Base-by-base conservation (phyloP, 1,140 invertebrate species). In the Brevipalpus yothersi region DNA sequence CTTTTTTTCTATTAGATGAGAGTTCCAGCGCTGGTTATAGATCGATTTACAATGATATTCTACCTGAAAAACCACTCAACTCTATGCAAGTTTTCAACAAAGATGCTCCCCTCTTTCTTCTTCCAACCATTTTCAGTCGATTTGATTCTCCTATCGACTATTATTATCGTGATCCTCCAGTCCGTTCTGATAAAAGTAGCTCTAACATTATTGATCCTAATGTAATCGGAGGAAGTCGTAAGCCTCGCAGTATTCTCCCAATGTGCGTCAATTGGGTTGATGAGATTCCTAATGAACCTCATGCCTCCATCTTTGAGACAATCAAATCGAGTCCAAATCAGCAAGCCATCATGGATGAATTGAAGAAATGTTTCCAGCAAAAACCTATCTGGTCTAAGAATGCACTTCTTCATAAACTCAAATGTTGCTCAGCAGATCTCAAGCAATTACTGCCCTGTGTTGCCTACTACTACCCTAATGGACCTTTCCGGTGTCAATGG, bases 311-410 rank as follows among this genome's bases (percentile, higher is more conserved):
- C 7, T 10, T 58, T 19, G 40, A 59, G 8, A 31, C 39, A 4
- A 9, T 47, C 13, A 10, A 41, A 42, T 13, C 12, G 2, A 17
- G 39, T 41, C 10, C n/a, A 17, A 7, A 12, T 9, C 15, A 51
- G 12, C 21, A 55, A 23, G 5, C 55, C 11, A n/a, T 62, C 19
- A 15, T 60, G 2, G 31, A 41, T 12, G 43, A 58, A 41, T 13
- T 63, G 5, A 59, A 55, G 21, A 53, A 63, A 53, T 53, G 13
- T 17, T 90, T 89, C 68, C 76, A 83, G 53, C 76, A 83, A 58
- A 74, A 82, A 58, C 87, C 88, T 0, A 79, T 93, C 60, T 91
- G 86, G 84, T 86, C 84, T 0, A 80, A 81, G 65, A 79, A 80
- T 66, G 82, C 79, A 0, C 66, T 94, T 4, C 72, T 78, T 60